A percentile compares a stretch with the other conserved stretches of the same genome.
phyloP scores from a whole-genome alignment of 2,113 vertebrate genomes.

The Speoplatyrhinus poulsoni region DNA sequence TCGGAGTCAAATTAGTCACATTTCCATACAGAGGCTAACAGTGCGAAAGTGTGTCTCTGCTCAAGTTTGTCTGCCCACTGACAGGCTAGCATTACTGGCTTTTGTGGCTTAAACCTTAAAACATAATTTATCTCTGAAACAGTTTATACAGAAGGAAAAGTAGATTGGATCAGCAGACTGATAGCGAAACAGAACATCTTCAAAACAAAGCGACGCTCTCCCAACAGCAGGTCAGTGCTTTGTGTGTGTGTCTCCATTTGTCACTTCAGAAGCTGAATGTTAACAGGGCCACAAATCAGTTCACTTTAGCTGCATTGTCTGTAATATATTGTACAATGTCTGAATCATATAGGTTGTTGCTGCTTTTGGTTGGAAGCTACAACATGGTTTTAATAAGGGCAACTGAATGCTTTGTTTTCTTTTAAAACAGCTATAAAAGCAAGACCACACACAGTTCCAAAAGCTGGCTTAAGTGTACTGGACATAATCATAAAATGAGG shows the following conservation, averaged over 20 bases:
- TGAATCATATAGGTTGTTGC: neutral
- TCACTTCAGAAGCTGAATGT: neutral
- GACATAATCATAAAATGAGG: slow-evolving; percentile 30
- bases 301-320: neutral
- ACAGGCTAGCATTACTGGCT: neutral
- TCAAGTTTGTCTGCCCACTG: no score
- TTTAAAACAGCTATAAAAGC: slow-evolving; percentile 11
- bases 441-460: slow-evolving; percentile 33
- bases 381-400: slow-evolving; percentile 7
- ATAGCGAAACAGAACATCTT: no score
- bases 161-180: no score
- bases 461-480: slow-evolving; percentile 31
- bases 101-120: neutral
- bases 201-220: no score
- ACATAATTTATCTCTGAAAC: no score
- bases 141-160: no score
- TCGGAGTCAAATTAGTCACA: no score
- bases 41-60: no score
- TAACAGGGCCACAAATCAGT: neutral
- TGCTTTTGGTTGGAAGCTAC: neutral
- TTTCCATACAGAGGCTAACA: no score
- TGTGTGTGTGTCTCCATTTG: no score
- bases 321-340: neutral
- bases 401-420: slow-evolving; percentile 22
- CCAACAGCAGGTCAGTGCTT: no score